Percentiles rank a stretch among this genome's conserved stretches.
Evolutionary conservation across 1,140 invertebrate species (phyloP).

Genomic region (Adelges cooleyi): DNA sequence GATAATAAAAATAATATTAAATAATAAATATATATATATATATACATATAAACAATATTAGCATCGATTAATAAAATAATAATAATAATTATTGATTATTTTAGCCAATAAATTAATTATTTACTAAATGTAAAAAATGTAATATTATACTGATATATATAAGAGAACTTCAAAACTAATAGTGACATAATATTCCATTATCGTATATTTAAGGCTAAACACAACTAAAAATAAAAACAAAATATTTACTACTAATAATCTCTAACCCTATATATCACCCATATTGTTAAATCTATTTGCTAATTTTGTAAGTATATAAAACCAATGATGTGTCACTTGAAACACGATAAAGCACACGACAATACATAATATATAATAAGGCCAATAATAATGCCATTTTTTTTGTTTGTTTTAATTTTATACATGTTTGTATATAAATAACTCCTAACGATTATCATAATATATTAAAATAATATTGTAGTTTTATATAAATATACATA

Average conservation of each 20-base stretch:
- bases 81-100: too few species aligned
- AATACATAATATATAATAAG: too few species aligned
- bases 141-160: too few species aligned
- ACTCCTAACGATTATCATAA: neutral
- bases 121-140: too few species aligned
- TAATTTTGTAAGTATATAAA: slow-evolving; percentile 8
- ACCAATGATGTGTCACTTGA: slow-evolving; percentile 9
- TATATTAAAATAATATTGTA: neutral
- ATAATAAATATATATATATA: too few species aligned
- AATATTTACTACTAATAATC: neutral
- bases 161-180: neutral
- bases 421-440: neutral
- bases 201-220: too few species aligned
- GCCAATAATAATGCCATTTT: neutral
- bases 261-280: slow-evolving; percentile 1
- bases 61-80: too few species aligned
- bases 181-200: too few species aligned
- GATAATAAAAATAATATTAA: too few species aligned
- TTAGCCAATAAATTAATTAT: too few species aligned
- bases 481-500: neutral
- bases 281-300: neutral
- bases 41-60: too few species aligned
- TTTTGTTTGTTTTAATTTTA: neutral
- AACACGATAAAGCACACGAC: neutral
- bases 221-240: slow-evolving; percentile 1